Base-by-base conservation (phyloP, 2,888 invertebrate genomes). In the Brachyptera risi region DNA sequence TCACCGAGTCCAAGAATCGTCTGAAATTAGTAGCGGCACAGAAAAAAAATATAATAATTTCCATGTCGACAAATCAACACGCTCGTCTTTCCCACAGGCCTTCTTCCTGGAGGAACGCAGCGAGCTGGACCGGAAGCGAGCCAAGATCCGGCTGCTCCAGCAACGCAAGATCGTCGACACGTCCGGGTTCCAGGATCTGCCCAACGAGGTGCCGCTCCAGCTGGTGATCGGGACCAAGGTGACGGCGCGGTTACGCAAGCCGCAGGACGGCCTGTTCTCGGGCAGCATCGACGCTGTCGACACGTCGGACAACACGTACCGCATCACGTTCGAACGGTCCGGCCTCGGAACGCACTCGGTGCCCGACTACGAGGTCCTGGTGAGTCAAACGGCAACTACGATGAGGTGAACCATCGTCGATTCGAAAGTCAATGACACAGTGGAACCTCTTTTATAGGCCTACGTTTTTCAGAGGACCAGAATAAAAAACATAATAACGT, bases 51-150 rank as follows among this genome's bases (percentile, higher is more conserved):
- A n/a, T n/a, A n/a, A n/a, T n/a, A n/a, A n/a, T n/a, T n/a, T n/a
- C n/a, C n/a, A n/a, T n/a, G n/a, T n/a, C n/a, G n/a, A n/a, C n/a
- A n/a, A n/a, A n/a, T n/a, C n/a, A n/a, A n/a, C n/a, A n/a, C n/a
- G n/a, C 5, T n/a, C n/a, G n/a, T n/a, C n/a, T n/a, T n/a, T n/a
- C n/a, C n/a, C n/a, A n/a, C 68, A 73, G 72, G 90, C 94, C 1
- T 99, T 99, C 74, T 97, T 99, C 76, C 87, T 88, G 67, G 98
- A 99, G 77, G 99, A 99, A 75, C 80, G 98, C 47, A 82, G 85
- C 65, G 93, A 96, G 68, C 77, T 99, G 61, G 93, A 96, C 69
- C 83, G 90, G 40, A 95, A 95, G 75, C 81, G 98, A 19, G 89
- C 89, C 71, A 89, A 96, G 71, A 96, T 99, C 67, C 83, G 98